phyloP scores from a whole-genome alignment of 2,888 invertebrate genomes.

The Mythimna albipuncta region DNA sequence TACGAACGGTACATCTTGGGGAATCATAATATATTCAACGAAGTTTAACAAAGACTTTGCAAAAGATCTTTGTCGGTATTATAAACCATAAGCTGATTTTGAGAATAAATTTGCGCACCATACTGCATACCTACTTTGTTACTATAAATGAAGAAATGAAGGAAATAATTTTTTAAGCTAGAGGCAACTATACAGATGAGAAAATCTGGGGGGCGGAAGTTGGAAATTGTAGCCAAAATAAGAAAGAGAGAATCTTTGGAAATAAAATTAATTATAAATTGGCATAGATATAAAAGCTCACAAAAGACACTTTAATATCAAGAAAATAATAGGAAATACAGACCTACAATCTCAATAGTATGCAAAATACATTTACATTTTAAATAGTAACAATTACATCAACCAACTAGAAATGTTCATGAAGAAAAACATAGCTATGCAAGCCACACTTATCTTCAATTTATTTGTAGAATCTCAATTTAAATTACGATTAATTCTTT shows the following conservation, averaged over 20 bases:
- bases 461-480: too few relatives aligned
- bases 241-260: too few relatives aligned
- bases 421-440: neutral
- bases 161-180: neutral
- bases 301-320: too few relatives aligned
- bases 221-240: too few relatives aligned
- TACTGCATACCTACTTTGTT: neutral
- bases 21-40: slow-evolving; percentile 25
- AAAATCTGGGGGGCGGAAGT: too few relatives aligned
- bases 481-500: neutral
- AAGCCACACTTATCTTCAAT: too few relatives aligned
- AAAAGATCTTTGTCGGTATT: neutral
- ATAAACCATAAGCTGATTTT: neutral
- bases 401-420: neutral
- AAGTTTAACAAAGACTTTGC: slow-evolving; percentile 14
- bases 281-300: too few relatives aligned
- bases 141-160: neutral
- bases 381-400: neutral
- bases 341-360: neutral
- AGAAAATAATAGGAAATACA: too few relatives aligned
- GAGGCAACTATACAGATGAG: neutral
- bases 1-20: slow-evolving; percentile 35
- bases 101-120: neutral
- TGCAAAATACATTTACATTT: fast-evolving
- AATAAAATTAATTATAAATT: too few relatives aligned